Evolutionary conservation across 2,888 invertebrate genomes (phyloP).

Genomic region (Plebejus anna): DNA sequence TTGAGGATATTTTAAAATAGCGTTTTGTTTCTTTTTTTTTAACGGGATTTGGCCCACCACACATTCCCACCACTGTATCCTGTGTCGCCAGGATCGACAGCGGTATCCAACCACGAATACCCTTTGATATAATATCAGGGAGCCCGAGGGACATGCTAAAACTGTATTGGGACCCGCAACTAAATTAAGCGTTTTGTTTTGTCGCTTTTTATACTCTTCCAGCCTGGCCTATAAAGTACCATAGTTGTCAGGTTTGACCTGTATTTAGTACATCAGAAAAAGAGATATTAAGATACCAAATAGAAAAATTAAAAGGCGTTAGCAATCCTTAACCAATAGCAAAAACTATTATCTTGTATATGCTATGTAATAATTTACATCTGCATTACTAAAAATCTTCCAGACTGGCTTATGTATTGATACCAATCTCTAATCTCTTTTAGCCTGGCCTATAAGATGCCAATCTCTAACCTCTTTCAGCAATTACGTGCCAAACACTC

Average conservation of each 20-base stretch:
- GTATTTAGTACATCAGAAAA: not conserved
- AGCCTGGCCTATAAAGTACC: not conserved
- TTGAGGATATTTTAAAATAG: not conserved
- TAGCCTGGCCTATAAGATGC: conserved; percentile 32
- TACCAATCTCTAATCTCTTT: not conserved
- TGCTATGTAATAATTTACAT: not conserved
- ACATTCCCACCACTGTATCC: no score
- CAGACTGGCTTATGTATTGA: not conserved
- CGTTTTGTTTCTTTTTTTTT: not conserved
- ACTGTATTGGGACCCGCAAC: no score
- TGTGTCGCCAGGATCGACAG: no score
- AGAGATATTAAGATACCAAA: not conserved
- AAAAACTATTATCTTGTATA: not conserved
- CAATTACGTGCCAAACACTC: not conserved
- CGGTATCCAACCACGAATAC: no score
- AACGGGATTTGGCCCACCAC: not conserved
- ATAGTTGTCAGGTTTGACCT: not conserved
- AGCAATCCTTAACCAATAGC: not conserved
- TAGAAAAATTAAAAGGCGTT: not conserved
- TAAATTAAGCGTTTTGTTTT: no score
- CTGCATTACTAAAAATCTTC: not conserved
- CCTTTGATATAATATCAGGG: no score
- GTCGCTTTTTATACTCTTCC: no score
- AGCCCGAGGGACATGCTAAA: no score
- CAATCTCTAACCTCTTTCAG: conserved; percentile 44